Percentiles rank a stretch among this genome's conserved stretches.
Conservation (phyloP, 2,797 vertebrate genomes). For the Sebastes diaconus region DNA sequence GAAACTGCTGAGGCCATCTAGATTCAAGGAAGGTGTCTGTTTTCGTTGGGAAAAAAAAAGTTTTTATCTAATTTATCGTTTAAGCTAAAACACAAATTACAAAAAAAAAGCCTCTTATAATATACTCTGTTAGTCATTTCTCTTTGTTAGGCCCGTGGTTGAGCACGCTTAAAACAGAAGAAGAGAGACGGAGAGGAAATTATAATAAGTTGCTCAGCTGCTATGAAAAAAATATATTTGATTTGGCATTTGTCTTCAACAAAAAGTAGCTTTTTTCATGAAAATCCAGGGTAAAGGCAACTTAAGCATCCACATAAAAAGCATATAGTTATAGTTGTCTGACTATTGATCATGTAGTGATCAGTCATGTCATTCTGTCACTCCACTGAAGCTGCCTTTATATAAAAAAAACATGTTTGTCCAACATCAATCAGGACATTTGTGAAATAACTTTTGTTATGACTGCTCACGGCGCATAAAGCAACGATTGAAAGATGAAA, state of each 20-base stretch:
- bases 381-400: slow-evolving; percentile 56
- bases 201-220: background rate
- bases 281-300: slow-evolving; percentile 18
- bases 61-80: slow-evolving; percentile 12
- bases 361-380: slow-evolving; percentile 59
- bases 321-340: slow-evolving; percentile 27
- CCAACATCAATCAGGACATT: slow-evolving; percentile 69
- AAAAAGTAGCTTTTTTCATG: slow-evolving; percentile 18
- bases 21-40: background rate
- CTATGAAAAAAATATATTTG: slow-evolving; percentile 20
- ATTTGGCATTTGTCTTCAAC: slow-evolving; percentile 9
- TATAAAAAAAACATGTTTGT: slow-evolving; percentile 41
- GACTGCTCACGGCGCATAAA: slow-evolving; percentile 52
- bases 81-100: slow-evolving; percentile 15
- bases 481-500: slow-evolving; percentile 67
- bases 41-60: background rate
- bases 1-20: background rate
- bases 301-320: slow-evolving; percentile 27
- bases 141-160: slow-evolving; percentile 11
- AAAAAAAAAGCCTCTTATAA: slow-evolving; percentile 9
- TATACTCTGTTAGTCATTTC: slow-evolving; percentile 27
- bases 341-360: slow-evolving; percentile 47
- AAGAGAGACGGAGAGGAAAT: background rate
- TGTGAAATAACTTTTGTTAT: slow-evolving; percentile 53
- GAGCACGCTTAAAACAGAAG: slow-evolving; percentile 2